A percentile compares a stretch with the other conserved stretches of the same genome.
Evolutionary conservation across 2,888 invertebrate species (phyloP).

Genomic region (Drosophila monieri): DNA sequence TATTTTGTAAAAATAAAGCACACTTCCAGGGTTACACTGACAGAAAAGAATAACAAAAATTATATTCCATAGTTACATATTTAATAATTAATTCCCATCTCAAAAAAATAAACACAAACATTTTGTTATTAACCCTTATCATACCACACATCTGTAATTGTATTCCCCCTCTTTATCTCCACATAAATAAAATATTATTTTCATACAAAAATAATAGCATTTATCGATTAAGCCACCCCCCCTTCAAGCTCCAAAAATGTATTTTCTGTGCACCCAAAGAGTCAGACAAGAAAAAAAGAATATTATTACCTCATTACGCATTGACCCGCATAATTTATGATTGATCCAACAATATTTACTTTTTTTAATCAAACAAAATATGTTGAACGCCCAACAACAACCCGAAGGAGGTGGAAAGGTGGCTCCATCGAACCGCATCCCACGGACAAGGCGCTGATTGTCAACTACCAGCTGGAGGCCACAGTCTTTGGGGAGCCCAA

Average conservation of each 20-base stretch:
- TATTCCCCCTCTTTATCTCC: neutral
- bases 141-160: neutral
- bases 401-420: conserved; percentile 88
- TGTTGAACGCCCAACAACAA: conserved; percentile 13
- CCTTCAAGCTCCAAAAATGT: neutral
- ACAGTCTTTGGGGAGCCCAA: conserved; percentile 92
- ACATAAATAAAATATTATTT: too few species aligned
- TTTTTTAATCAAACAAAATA: conserved; percentile 13
- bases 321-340: conserved; percentile 50
- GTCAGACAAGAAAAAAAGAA: conserved; percentile 4
- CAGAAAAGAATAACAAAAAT: neutral
- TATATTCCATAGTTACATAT: too few species aligned
- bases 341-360: conserved; percentile 48
- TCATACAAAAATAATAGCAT: neutral
- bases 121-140: neutral
- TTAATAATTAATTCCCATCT: neutral
- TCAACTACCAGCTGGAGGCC: conserved; percentile 94
- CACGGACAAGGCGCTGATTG: conserved; percentile 92
- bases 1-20: neutral
- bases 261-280: conserved; percentile 1
- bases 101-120: neutral
- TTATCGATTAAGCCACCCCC: neutral
- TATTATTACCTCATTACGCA: conserved; percentile 45
- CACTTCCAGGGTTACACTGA: conserved; percentile 1
- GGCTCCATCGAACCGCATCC: conserved; percentile 95